Percentiles rank a stretch among this genome's conserved stretches.
phyloP scores from a whole-genome alignment of 2,888 invertebrate genomes.

The Microplitis deprimator region DNA sequence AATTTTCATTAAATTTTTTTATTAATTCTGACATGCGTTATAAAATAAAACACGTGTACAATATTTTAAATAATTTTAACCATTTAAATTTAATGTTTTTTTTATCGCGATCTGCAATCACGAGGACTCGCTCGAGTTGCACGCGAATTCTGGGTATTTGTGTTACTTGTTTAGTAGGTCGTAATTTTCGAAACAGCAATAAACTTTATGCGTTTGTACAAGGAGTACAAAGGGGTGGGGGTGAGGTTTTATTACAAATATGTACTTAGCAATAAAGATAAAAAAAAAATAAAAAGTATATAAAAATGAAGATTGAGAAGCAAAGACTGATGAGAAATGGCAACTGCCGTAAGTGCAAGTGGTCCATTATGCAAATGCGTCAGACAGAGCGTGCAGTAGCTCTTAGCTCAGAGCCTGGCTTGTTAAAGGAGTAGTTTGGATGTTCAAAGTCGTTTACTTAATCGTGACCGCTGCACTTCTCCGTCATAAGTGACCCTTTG shows the following conservation, averaged over 20 bases:
- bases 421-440: not conserved
- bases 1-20: not conserved
- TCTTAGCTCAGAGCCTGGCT: not conserved
- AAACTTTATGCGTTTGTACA: not conserved
- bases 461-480: not conserved
- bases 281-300: slow-evolving; percentile 6
- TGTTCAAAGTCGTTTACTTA: slow-evolving; percentile 1
- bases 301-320: not conserved
- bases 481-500: not conserved
- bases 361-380: slow-evolving; percentile 9
- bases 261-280: slow-evolving; percentile 9
- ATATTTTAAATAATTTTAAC: not conserved
- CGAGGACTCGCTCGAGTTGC: slow-evolving; percentile 16
- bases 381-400: not conserved
- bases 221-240: too few relatives aligned
- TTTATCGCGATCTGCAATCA: slow-evolving; percentile 12
- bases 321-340: slow-evolving; percentile 18
- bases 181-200: slow-evolving; percentile 14
- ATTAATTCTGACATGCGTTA: too few relatives aligned
- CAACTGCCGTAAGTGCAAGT: not conserved
- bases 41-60: not conserved
- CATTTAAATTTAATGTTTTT: slow-evolving; percentile 22
- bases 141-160: slow-evolving; percentile 26
- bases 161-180: slow-evolving; percentile 15
- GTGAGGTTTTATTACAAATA: not conserved